These are phyloP conservation scores for Heterochromis multidens DNA, from an alignment of 2,113 vertebrate species.

Conservation along the genomic window DNA sequence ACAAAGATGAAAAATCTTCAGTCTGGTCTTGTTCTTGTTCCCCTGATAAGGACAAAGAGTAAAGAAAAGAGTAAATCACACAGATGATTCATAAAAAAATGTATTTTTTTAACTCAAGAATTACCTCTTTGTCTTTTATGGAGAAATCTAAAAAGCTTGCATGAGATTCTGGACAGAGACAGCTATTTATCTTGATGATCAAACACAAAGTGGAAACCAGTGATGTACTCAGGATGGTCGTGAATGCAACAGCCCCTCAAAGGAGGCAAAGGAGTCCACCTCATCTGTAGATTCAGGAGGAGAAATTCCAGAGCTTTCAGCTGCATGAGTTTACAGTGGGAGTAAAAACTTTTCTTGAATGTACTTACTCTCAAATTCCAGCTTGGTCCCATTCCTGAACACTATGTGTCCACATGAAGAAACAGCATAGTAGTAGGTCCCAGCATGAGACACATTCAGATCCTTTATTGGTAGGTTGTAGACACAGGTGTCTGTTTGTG, in stretches of 20 bases:
- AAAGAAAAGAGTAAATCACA: neutral
- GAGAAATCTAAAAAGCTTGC: neutral
- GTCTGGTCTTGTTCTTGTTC: rapidly evolving
- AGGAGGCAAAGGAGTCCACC: neutral
- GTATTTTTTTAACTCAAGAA: rapidly evolving
- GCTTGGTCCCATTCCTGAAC: neutral
- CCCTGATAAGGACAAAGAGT: rapidly evolving
- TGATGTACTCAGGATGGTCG: rapidly evolving
- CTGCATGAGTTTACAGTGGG: rapidly evolving
- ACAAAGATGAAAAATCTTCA: neutral
- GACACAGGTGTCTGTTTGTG: neutral
- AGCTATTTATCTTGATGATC: neutral
- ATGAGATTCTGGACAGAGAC: neutral
- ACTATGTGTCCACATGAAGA: neutral
- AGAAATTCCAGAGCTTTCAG: rapidly evolving
- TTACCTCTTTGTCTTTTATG: neutral
- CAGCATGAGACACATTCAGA: rapidly evolving
- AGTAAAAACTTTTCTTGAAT: rapidly evolving
- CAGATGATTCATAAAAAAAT: neutral
- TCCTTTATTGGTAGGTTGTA: neutral
- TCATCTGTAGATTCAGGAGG: neutral
- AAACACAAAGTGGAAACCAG: neutral
- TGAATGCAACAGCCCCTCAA: rapidly evolving
- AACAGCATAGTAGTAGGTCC: neutral
- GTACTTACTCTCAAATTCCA: neutral